phyloP scores from a whole-genome alignment of 2,113 vertebrate genomes.

The Erythrolamprus reginae region DNA sequence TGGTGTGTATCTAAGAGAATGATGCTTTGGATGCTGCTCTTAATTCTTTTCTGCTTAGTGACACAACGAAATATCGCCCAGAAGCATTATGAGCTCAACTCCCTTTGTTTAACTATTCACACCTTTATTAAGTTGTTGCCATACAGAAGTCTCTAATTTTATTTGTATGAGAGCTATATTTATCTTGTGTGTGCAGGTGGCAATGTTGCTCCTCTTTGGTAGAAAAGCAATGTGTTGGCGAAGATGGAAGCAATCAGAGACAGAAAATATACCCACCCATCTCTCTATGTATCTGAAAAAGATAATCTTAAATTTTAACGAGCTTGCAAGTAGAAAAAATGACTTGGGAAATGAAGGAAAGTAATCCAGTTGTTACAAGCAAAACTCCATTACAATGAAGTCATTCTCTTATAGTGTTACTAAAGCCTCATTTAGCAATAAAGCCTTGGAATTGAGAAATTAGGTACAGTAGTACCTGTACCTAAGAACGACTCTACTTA shows the following conservation, averaged over 20 bases:
- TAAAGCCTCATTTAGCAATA: slow-evolving; percentile 3
- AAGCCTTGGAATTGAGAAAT: slow-evolving; percentile 28
- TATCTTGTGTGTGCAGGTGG: slow-evolving; percentile 29
- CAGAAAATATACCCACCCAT: background rate
- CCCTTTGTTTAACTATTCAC: slow-evolving; percentile 64
- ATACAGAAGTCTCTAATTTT: slow-evolving; percentile 58
- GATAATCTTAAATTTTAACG: background rate
- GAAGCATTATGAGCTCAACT: slow-evolving; percentile 58
- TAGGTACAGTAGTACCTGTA: too few species aligned
- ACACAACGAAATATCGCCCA: slow-evolving; percentile 53
- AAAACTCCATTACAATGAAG: background rate
- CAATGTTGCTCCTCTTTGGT: slow-evolving; percentile 3
- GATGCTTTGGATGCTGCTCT: slow-evolving; percentile 16
- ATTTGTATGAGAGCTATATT: slow-evolving; percentile 56
- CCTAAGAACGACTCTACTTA: too few species aligned
- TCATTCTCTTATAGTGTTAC: slow-evolving; percentile 19
- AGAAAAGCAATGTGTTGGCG: slow-evolving; percentile 27
- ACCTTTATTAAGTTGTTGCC: slow-evolving; percentile 66
- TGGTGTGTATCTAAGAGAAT: background rate
- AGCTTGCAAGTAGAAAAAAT: background rate
- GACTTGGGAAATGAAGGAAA: background rate
- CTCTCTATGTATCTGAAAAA: background rate
- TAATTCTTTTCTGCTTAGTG: slow-evolving; percentile 53
- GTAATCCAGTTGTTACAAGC: background rate
- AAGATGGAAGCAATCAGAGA: background rate